These are phyloP conservation scores for Tenthredo amoena DNA, from an alignment of 2,888 invertebrate species.

Conservation along the genomic window DNA sequence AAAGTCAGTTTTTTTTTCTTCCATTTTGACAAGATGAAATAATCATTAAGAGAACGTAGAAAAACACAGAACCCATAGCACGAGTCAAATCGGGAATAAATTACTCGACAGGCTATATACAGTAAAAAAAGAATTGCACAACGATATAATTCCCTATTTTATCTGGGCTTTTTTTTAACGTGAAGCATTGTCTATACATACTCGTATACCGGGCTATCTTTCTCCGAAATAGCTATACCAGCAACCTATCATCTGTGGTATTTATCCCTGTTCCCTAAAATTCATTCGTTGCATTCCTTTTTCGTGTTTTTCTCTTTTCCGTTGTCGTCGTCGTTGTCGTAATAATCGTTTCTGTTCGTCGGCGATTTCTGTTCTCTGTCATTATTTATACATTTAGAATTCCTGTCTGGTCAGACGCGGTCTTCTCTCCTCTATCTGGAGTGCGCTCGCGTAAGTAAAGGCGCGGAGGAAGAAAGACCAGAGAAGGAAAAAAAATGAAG, in stretches of 20 bases:
- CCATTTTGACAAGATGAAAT: neutral
- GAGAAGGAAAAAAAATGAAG: neutral
- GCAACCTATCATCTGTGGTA: slow-evolving; percentile 18
- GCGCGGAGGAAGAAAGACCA: neutral
- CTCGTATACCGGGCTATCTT: neutral
- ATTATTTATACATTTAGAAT: slow-evolving; percentile 52
- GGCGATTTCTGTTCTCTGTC: slow-evolving; percentile 48
- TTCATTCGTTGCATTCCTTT: slow-evolving; percentile 1
- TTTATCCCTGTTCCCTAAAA: slow-evolving; percentile 25
- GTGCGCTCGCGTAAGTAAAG: neutral
- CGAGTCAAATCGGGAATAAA: slow-evolving; percentile 2
- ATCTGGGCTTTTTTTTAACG: neutral
- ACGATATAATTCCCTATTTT: neutral
- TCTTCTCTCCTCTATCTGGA: neutral
- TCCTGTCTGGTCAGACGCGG: slow-evolving; percentile 12
- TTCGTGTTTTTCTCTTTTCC: neutral
- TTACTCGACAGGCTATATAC: neutral
- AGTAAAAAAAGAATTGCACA: neutral
- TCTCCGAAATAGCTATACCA: neutral
- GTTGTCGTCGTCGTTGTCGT: neutral
- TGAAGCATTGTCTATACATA: slow-evolving; percentile 4
- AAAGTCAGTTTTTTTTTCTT: neutral
- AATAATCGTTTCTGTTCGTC: slow-evolving; percentile 40
- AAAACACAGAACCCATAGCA: neutral
- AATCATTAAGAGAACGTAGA: neutral